Base-by-base conservation (phyloP, 2,797 vertebrate species). In the Poeciliopsis presidionis region DNA sequence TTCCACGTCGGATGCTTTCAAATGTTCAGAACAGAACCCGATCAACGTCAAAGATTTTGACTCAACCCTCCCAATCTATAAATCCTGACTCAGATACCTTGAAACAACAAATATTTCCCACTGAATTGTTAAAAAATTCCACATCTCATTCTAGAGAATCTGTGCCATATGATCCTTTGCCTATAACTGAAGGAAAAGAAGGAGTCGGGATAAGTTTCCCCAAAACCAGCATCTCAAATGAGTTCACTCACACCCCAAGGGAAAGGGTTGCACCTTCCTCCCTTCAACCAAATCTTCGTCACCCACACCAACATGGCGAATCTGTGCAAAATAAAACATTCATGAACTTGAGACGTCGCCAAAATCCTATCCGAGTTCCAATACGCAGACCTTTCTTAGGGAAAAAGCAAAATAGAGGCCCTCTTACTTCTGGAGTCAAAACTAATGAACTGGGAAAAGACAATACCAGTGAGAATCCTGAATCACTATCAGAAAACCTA, bases 251-350 rank as follows among this genome's bases (percentile, higher is more conserved):
- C 20, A 86, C 73, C 46, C 18, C 47, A 4, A 71, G 73, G 76
- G 69, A n/a, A 30, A 74, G 43, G 49, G 76, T 16, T 45, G 13
- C 18, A 5, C 22, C 85, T 36, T 74, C 53, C 3, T 81, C 75
- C 22, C 79, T 72, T 20, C 86, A 4, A 4, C 86, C 79, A 46
- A 16, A 46, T 33, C 7, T 78, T 6, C 76, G n/a, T 72, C 84
- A 41, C 1, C 73, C 55, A 2, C 81, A 59, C 20, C 30, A n/a
- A 9, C 39, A 78, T 39, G 47, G 45, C 6, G 79, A 84, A 57
- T 71, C 47, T 73, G 84, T 87, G 22, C 87, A 72, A 77, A 95
- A 95, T 46, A 86, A 76, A 67, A 93, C 90, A 2, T 84, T 76
- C 3, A 33, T 49, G 49, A 73, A 82, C 81, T 22, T 81, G n/a